phyloP scores from a whole-genome alignment of 2,888 invertebrate genomes.

The Drosophila mettleri region DNA sequence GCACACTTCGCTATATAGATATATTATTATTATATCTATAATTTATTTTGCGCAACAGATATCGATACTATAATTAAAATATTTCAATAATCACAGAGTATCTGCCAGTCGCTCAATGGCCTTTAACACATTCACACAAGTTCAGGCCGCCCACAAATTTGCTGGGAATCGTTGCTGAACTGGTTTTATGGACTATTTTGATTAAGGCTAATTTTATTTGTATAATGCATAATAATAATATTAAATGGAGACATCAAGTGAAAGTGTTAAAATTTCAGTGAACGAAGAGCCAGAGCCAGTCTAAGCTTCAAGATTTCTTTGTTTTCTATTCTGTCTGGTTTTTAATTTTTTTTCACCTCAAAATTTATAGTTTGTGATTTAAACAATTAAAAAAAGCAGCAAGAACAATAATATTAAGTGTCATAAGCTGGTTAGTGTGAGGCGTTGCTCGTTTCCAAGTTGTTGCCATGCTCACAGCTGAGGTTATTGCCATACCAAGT shows the following conservation, averaged over 20 bases:
- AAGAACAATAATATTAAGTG: constrained; percentile 36
- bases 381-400: constrained; percentile 40
- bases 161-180: constrained; percentile 4
- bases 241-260: constrained; percentile 7
- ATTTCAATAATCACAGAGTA: constrained; percentile 8
- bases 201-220: constrained; percentile 6
- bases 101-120: constrained; percentile 3
- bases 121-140: neutral
- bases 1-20: neutral
- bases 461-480: constrained; percentile 43
- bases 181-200: constrained; percentile 7
- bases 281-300: neutral
- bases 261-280: constrained; percentile 5
- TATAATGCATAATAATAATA: neutral
- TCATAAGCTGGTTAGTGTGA: constrained; percentile 45
- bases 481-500: constrained; percentile 7
- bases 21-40: neutral
- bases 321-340: constrained; percentile 23
- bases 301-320: neutral
- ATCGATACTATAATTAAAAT: neutral
- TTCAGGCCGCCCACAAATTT: constrained; percentile 15
- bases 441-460: constrained; percentile 33
- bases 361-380: constrained; percentile 31
- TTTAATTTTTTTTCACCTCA: neutral
- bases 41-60: neutral